Conservation (phyloP, 2,888 invertebrate genomes). For the Actias luna region DNA sequence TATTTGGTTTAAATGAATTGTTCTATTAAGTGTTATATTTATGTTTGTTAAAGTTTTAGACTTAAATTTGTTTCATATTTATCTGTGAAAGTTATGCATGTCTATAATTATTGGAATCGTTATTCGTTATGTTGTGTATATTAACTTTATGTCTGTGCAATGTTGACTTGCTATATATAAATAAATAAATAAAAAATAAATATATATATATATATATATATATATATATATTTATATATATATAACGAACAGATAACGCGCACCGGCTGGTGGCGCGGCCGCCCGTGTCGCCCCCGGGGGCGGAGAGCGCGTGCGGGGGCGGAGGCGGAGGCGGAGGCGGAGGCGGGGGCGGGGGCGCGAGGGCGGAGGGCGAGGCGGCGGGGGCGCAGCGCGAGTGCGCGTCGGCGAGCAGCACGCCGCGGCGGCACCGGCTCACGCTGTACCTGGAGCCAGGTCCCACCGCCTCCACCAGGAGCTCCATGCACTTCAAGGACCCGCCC, state of each 20-base stretch:
- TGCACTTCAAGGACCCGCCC: conserved; percentile 88
- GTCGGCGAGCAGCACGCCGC: conserved; percentile 77
- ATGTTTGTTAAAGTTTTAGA: too few species aligned
- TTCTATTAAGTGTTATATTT: too few species aligned
- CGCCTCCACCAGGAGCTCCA: conserved; percentile 81
- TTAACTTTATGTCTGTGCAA: too few species aligned
- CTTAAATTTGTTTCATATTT: too few species aligned
- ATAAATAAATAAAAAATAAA: too few species aligned
- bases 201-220: too few species aligned
- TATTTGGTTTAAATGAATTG: too few species aligned
- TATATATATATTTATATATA: neutral
- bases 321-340: conserved; percentile 64
- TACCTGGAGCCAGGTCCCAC: conserved; percentile 84
- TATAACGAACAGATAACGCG: conserved; percentile 85
- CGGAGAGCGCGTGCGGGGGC: conserved; percentile 65
- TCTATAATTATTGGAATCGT: too few species aligned
- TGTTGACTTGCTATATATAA: too few species aligned
- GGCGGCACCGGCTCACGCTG: conserved; percentile 85
- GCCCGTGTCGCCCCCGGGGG: conserved; percentile 60
- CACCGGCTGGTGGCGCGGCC: conserved; percentile 83
- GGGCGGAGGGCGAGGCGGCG: conserved; percentile 37
- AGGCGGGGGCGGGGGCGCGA: conserved; percentile 63
- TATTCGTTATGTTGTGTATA: too few species aligned
- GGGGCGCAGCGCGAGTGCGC: conserved; percentile 53
- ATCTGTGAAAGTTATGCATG: too few species aligned